These are phyloP conservation scores for Cheilosia variabilis DNA, from an alignment of 2,888 invertebrate species.

Conservation along the genomic window DNA sequence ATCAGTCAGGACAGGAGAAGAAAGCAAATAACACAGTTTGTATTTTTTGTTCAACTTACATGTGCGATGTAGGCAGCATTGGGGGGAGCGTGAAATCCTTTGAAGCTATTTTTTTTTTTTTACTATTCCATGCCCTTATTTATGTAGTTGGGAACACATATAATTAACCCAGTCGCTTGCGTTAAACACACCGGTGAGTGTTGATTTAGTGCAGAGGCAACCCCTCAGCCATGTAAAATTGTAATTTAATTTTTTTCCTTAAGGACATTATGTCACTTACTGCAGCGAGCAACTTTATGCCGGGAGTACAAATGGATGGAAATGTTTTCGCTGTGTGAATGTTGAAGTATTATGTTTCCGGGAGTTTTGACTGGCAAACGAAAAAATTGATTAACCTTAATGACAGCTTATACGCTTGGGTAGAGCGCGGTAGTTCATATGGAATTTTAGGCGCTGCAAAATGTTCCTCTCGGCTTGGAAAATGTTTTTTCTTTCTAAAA, in stretches of 20 bases:
- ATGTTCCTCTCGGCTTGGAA: constrained; percentile 6
- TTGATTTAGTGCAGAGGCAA: constrained; percentile 57
- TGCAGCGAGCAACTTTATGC: constrained; percentile 49
- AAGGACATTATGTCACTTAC: constrained; percentile 60
- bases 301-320: constrained; percentile 28
- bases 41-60: too few relatives aligned
- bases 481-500: constrained; percentile 27
- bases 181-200: constrained; percentile 52
- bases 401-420: constrained; percentile 54
- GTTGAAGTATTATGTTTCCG: background rate
- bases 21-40: too few relatives aligned
- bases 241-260: constrained; percentile 13
- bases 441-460: constrained; percentile 51
- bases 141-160: constrained; percentile 39
- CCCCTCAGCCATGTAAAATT: constrained; percentile 35
- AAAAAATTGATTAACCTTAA: constrained; percentile 55
- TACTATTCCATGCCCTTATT: constrained; percentile 11
- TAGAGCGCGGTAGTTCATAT: constrained; percentile 61
- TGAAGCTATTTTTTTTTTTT: constrained; percentile 15
- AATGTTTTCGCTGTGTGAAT: constrained; percentile 3
- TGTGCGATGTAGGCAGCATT: too few relatives aligned
- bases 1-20: too few relatives aligned
- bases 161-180: constrained; percentile 58
- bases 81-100: constrained; percentile 43
- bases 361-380: constrained; percentile 65